These are phyloP conservation scores for Cochlearius cochlearius DNA, from an alignment of 2,113 vertebrate genomes.

Conservation along the genomic window DNA sequence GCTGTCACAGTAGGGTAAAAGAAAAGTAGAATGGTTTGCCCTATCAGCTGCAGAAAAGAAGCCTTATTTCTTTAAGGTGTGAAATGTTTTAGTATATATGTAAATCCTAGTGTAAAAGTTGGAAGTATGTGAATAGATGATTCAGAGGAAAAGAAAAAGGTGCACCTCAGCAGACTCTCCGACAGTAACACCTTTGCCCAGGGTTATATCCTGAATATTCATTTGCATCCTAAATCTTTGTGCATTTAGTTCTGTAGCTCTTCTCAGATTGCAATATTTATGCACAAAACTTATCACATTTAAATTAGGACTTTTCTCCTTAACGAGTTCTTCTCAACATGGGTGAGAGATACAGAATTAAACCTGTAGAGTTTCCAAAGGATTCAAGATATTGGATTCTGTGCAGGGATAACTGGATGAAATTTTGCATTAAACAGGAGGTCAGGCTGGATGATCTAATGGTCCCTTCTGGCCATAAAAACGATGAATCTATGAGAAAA, in stretches of 20 bases:
- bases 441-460: conserved; percentile 35
- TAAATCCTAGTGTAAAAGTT: neutral
- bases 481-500: conserved; percentile 49
- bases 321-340: neutral
- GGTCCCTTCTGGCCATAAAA: conserved; percentile 45
- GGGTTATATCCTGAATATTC: neutral
- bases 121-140: neutral
- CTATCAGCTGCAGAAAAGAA: neutral
- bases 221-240: neutral
- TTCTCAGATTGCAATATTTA: neutral
- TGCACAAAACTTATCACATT: neutral
- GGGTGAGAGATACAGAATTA: neutral
- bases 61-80: neutral
- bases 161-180: neutral
- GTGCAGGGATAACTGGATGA: neutral
- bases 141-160: neutral
- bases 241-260: neutral
- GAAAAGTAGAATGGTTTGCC: neutral
- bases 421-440: conserved; percentile 31
- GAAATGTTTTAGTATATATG: neutral
- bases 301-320: neutral
- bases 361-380: neutral
- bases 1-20: neutral
- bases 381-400: neutral
- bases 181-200: neutral